Base-by-base conservation (phyloP, 2,888 invertebrate species). In the Glyphotaelius pellucidus region DNA sequence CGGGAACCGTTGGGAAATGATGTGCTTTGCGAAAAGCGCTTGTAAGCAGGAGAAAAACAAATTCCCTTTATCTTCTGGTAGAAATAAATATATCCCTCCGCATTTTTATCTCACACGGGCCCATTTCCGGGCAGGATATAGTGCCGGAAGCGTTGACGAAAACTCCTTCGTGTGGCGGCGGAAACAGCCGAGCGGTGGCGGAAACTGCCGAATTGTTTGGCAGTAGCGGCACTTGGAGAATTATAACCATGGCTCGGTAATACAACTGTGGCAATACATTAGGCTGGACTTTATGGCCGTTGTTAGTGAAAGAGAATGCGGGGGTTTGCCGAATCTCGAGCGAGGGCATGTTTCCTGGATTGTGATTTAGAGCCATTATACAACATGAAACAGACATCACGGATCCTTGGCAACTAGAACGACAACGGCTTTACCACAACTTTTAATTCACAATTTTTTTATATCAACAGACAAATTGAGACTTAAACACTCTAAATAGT, bases 241-340 rank as follows among this genome's bases (percentile, higher is more conserved):
- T 83, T 83, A 35, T 83, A 38, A 32, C 19, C 35, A 35, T 35
- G 11, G 32, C 35, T 83, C 25, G 25, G 83, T 83, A 83, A 83
- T 35, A 83, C 83, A 83, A 83, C 83, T 31, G 35, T n/a, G 83
- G 35, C 38, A 35, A 83, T 83, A 83, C 83, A 83, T 83, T 83
- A 83, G 35, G 83, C 83, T 19, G 32, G 83, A 83, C 83, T 83
- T 83, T 83, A 83, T 83, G 83, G 35, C 38, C 83, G 83, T 35
- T 83, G 83, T 83, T 83, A 83, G 83, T 25, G 83, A 38, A 83
- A 38, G 35, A 35, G 32, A 38, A 9, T 25, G 35, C 83, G 35
- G 83, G 15, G 83, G 32, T 83, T 25, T 32, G 9, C 38, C 15
- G 83, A 38, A 38, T 83, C 83, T 83, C 83, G 14, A 38, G 83